Evolutionary conservation across 2,888 invertebrate genomes (phyloP), one percentile per base, ranked within the genome.

Genomic region (Coremacera marginata): DNA sequence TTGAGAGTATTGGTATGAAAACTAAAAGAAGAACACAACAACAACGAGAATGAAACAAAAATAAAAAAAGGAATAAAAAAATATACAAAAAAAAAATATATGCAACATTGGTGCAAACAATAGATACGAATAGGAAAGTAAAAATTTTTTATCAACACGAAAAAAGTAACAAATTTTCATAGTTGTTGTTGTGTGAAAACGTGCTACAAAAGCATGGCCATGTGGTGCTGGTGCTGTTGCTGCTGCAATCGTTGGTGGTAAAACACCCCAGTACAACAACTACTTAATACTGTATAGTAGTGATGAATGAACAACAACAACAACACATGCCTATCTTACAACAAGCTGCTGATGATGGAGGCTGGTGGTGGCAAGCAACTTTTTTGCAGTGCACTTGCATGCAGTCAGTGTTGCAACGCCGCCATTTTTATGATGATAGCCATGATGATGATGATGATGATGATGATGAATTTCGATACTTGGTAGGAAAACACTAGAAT

Each of bases 61-160:
- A 34, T 72, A 49, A 70, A 25, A n/a, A 22, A 25, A 25, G 11
- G 5, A 19, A 52, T 74, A 60, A 55, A 55, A 55, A 72, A 19
- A 62, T 14, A 72, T 52, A 51, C n/a, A 65, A 60, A 77, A n/a
- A 34, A 71, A 72, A 68, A 27, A 52, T 27, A 75, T 70, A 76
- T 72, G 78, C 78, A 72, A 78, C 70, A 77, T 63, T 77, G 71
- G 34, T 77, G 57, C 75, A 78, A 80, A 79, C 51, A 65, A 70
- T 68, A 49, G 44, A 44, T 44, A 44, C 44, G 44, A 44, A 44
- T 44, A 11, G 60, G 37, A 70, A 76, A 70, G 55, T 27, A 67
- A 60, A 76, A 76, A 65, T 44, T 25, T 63, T 67, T 34, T 62
- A 27, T 67, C 55, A 60, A 8, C 25, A 60, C 25, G 27, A 25